phyloP scores from a whole-genome alignment of 2,888 invertebrate species.

The Portevinia maculata region DNA sequence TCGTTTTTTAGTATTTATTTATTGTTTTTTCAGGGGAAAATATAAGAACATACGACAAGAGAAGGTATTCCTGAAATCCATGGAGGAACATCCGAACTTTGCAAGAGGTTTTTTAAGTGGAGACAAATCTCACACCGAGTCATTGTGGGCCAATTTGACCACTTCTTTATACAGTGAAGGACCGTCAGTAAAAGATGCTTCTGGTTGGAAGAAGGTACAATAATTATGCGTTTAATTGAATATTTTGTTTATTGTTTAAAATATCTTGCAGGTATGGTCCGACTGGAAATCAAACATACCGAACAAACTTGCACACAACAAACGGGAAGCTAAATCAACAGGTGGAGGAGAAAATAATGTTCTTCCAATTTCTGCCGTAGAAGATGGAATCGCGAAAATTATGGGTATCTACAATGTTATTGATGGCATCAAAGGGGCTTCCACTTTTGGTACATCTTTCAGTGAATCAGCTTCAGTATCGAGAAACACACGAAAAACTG shows the following conservation, averaged over 20 bases:
- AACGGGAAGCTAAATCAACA: background rate
- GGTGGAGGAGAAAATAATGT: conserved; percentile 2
- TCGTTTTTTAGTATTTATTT: no score
- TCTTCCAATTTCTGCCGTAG: conserved; percentile 1
- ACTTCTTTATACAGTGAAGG: background rate
- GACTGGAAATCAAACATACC: background rate
- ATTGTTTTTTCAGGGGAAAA: no score
- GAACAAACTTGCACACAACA: background rate
- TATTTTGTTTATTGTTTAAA: background rate
- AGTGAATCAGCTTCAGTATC: no score
- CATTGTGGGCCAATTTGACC: background rate
- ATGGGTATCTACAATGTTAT: background rate
- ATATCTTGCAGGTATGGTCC: conserved; percentile 3
- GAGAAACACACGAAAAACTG: no score
- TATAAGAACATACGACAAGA: no score
- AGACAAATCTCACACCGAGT: background rate
- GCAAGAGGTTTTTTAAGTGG: no score
- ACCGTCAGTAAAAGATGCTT: background rate
- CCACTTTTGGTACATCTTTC: no score
- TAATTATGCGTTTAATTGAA: background rate
- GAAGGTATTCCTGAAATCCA: no score
- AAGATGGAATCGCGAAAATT: conserved; percentile 13
- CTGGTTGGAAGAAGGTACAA: background rate
- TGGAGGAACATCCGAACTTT: no score
- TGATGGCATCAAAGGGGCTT: no score